Conservation (phyloP, 1,140 invertebrate genomes). For the Parasteatoda tepidariorum region DNA sequence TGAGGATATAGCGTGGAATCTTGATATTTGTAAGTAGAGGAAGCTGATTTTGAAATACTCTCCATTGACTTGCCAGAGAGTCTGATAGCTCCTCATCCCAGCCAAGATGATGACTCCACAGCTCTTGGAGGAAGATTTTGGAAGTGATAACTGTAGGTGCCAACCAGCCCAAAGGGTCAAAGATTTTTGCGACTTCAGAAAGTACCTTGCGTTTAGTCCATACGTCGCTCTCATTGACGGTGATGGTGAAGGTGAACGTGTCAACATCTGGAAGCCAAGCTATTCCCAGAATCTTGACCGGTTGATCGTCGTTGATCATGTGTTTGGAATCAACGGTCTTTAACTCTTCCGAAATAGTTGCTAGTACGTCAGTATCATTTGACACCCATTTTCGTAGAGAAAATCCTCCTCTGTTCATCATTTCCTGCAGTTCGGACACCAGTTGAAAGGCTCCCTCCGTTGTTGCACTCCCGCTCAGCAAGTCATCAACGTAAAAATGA, state of each 20-base stretch:
- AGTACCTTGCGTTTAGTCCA: slow-evolving; percentile 65
- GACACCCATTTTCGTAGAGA: slow-evolving; percentile 60
- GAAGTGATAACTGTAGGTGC: slow-evolving; percentile 65
- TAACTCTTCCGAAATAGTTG: background rate
- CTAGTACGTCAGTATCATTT: slow-evolving; percentile 32
- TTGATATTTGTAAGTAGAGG: background rate
- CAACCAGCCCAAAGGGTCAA: slow-evolving; percentile 68
- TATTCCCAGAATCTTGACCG: slow-evolving; percentile 47
- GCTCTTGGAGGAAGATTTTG: slow-evolving; percentile 68
- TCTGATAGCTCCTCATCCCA: slow-evolving; percentile 66
- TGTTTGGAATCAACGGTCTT: background rate
- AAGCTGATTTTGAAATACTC: background rate
- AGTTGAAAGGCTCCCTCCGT: background rate
- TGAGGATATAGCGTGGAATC: background rate
- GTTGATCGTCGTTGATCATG: background rate
- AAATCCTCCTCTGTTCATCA: slow-evolving; percentile 63
- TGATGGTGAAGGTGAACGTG: slow-evolving; percentile 64
- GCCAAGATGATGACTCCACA: slow-evolving; percentile 64
- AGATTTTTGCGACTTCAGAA: slow-evolving; percentile 65
- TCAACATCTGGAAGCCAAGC: slow-evolving; percentile 65
- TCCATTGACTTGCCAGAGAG: background rate
- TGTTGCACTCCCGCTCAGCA: slow-evolving; percentile 56
- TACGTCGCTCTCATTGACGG: slow-evolving; percentile 46
- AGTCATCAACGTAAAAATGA: slow-evolving; percentile 65
- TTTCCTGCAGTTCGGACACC: background rate